Evolutionary conservation across 1,140 invertebrate genomes (phyloP), one percentile per base, ranked within the genome.

Genomic region (Proctacanthus coquilletti): DNA sequence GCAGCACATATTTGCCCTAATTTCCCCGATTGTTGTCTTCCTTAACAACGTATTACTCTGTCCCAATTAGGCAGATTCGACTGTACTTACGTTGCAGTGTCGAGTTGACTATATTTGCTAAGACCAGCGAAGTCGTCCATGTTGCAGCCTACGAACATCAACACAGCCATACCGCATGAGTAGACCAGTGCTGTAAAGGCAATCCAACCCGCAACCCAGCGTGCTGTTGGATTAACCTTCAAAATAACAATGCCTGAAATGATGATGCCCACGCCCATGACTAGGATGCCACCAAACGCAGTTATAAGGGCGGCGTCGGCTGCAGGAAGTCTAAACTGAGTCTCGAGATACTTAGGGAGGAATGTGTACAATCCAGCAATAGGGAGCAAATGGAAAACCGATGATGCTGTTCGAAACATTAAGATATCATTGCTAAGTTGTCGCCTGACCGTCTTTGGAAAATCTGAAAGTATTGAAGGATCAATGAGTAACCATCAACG

Each of bases 281-380:
- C 84, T 34, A 92, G 66, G 47, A 93, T 92, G 42, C 88, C 88
- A 43, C 84, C 85, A 45, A 88, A 73, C 51, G 84, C 88, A 63
- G 87, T 81, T 49, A 93, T 80, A 70, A 92, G 78, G 53, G 87
- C 91, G 23, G 88, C 87, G 50, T 83, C 75, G 56, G 84, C 79
- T 32, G 87, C 83, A 11, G 86, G 75, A 48, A 92, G 63, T 42
- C 83, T 70, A 64, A 93, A 94, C 68, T 92, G 86, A 33, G 78
- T 82, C 66, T 93, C 87, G 44, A 94, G 63, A 60, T 92, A 94
- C 61, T 94, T 94, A 34, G 89, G 88, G 47, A 93, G 66, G 62
- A 93, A 95, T 29, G 86, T 89, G 61, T 92, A 91, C 6, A 91
- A 68, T 4, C 87, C 88, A 39, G 84, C 83, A 45, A 92, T 87